Evolutionary conservation across 1,140 invertebrate genomes (phyloP).

Genomic region (Helicoverpa armigera): DNA sequence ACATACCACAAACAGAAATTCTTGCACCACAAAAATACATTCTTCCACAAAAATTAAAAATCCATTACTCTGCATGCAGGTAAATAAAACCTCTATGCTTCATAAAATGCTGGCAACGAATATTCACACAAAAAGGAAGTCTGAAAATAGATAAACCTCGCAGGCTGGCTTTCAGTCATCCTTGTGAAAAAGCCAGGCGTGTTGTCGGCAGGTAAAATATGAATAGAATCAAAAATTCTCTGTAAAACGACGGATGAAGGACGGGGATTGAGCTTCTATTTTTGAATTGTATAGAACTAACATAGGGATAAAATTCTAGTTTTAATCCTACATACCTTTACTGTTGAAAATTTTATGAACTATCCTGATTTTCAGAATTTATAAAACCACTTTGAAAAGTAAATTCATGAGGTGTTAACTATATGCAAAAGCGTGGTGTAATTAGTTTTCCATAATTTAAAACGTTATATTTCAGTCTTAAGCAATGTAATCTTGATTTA

Average conservation of each 20-base stretch:
- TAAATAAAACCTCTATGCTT: constrained; percentile 31
- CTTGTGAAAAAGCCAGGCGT: not conserved
- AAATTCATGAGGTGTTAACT: too few relatives aligned
- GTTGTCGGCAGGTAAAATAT: constrained; percentile 24
- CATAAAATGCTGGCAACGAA: constrained; percentile 28
- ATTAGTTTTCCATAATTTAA: too few relatives aligned
- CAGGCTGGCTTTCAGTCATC: constrained; percentile 8
- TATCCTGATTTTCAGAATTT: too few relatives aligned
- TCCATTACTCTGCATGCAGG: too few relatives aligned
- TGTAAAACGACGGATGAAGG: constrained; percentile 16
- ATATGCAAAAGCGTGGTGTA: too few relatives aligned
- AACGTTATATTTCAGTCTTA: too few relatives aligned
- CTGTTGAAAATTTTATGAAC: too few relatives aligned
- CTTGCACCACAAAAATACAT: not conserved
- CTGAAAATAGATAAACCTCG: constrained; percentile 18
- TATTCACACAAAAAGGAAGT: not conserved
- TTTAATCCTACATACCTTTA: too few relatives aligned
- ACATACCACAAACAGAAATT: too few relatives aligned
- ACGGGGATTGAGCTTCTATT: not conserved
- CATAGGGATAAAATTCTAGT: too few relatives aligned
- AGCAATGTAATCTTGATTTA: too few relatives aligned
- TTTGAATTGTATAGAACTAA: not conserved
- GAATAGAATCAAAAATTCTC: constrained; percentile 8
- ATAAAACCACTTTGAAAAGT: too few relatives aligned
- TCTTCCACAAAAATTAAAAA: not conserved